Evolutionary conservation across 2,113 vertebrate genomes (phyloP).

Genomic region (Prionailurus viverrinus): DNA sequence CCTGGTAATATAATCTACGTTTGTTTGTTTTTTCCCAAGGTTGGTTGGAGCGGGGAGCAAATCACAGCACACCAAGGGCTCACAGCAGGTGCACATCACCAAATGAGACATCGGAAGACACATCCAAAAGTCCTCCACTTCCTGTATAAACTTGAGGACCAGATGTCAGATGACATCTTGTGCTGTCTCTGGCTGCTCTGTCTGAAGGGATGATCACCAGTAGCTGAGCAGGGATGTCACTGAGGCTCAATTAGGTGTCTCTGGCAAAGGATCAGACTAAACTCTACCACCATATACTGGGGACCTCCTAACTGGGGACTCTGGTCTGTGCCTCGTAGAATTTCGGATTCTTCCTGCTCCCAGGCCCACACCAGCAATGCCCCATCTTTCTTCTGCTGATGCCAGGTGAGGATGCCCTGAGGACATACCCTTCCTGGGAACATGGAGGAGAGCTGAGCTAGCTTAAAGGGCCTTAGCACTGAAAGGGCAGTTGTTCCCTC

Average conservation of each 20-base stretch:
- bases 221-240: neutral
- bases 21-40: neutral
- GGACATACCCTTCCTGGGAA: neutral
- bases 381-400: neutral
- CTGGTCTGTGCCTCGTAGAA: neutral
- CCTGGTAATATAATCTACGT: accelerated
- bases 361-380: neutral
- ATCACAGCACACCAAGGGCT: neutral
- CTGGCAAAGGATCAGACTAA: neutral
- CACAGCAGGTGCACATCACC: neutral
- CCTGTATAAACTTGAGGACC: neutral
- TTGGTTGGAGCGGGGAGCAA: neutral
- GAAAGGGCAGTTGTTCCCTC: neutral
- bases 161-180: neutral
- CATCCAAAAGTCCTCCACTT: neutral
- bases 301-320: neutral
- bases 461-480: neutral
- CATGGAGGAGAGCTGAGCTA: neutral
- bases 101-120: neutral
- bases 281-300: no score
- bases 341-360: neutral
- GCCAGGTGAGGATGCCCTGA: neutral
- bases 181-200: neutral
- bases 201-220: neutral
- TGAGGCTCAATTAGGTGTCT: neutral